phyloP scores from a whole-genome alignment of 2,888 invertebrate species.

The Drosophila lutescens region DNA sequence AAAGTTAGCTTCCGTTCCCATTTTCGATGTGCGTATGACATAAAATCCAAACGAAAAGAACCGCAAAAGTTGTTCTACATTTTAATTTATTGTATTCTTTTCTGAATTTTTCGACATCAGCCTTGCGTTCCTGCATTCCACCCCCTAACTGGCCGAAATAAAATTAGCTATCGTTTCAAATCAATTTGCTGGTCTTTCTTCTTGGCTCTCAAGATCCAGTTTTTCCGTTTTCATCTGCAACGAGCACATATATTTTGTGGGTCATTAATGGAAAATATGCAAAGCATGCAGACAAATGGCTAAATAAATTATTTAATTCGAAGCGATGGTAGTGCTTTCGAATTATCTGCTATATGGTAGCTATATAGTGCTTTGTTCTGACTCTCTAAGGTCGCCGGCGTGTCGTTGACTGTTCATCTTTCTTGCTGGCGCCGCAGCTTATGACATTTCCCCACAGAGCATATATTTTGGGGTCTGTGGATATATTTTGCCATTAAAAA shows the following conservation, averaged over 20 bases:
- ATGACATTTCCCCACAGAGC: constrained; percentile 55
- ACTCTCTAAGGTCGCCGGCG: constrained; percentile 49
- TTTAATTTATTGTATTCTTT: neutral
- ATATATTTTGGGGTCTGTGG: constrained; percentile 7
- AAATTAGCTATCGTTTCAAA: constrained; percentile 42
- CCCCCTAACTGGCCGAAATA: neutral
- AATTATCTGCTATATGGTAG: constrained; percentile 49
- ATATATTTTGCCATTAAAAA: constrained; percentile 38
- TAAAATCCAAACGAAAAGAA: neutral
- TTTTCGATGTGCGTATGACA: neutral
- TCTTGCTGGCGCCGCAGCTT: constrained; percentile 63
- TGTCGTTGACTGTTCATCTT: constrained; percentile 43
- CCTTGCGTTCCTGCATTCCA: constrained; percentile 5
- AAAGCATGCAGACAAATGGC: constrained; percentile 72
- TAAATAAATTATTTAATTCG: constrained; percentile 71
- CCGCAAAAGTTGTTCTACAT: neutral
- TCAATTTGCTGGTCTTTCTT: constrained; percentile 61
- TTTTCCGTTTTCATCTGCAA: constrained; percentile 32
- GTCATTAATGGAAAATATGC: constrained; percentile 71
- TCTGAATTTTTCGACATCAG: neutral
- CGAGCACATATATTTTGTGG: constrained; percentile 59
- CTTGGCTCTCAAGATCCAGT: constrained; percentile 29
- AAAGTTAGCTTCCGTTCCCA: too few species aligned
- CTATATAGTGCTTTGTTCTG: constrained; percentile 33
- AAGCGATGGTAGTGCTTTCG: constrained; percentile 53